These are phyloP conservation scores for Pediacus dermestoides DNA, from an alignment of 2,888 invertebrate species.

Conservation along the genomic window DNA sequence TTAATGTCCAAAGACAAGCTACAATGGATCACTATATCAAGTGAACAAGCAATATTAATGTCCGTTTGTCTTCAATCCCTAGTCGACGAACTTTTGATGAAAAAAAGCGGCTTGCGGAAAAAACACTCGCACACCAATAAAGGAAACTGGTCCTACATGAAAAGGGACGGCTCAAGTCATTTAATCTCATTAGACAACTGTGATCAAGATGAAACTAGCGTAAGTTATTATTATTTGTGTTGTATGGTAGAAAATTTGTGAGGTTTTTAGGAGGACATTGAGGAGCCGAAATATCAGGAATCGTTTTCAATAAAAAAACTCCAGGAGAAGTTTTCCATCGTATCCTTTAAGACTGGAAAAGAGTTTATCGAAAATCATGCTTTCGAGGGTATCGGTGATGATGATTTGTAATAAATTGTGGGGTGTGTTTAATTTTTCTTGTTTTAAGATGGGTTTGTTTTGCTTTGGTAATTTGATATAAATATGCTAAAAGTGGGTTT, in stretches of 20 bases:
- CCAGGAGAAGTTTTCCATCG: slow-evolving; percentile 68
- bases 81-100: slow-evolving; percentile 86
- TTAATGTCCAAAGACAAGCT: slow-evolving; percentile 86
- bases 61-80: slow-evolving; percentile 93
- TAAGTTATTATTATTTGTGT: slow-evolving; percentile 2
- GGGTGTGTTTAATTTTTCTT: too few relatives aligned
- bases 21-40: slow-evolving; percentile 90
- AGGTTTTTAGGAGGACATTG: slow-evolving; percentile 58
- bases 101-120: slow-evolving; percentile 61
- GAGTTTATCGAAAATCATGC: slow-evolving; percentile 86
- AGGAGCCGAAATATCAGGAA: slow-evolving; percentile 58
- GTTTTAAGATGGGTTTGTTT: too few relatives aligned
- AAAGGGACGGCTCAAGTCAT: slow-evolving; percentile 69
- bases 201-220: slow-evolving; percentile 20
- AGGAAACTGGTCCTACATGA: slow-evolving; percentile 66
- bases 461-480: slow-evolving; percentile 18
- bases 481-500: slow-evolving; percentile 23
- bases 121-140: slow-evolving; percentile 41
- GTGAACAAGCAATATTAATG: slow-evolving; percentile 91
- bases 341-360: slow-evolving; percentile 65
- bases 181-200: slow-evolving; percentile 53
- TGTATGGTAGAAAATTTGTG: background rate
- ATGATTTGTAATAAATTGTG: slow-evolving; percentile 65
- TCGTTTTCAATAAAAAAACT: slow-evolving; percentile 73
- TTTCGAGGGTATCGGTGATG: slow-evolving; percentile 93